Percentiles rank a stretch among this genome's conserved stretches.
These are phyloP conservation scores for Ceyx cyanopectus DNA, from an alignment of 2,113 vertebrate species.

Conservation along the genomic window DNA sequence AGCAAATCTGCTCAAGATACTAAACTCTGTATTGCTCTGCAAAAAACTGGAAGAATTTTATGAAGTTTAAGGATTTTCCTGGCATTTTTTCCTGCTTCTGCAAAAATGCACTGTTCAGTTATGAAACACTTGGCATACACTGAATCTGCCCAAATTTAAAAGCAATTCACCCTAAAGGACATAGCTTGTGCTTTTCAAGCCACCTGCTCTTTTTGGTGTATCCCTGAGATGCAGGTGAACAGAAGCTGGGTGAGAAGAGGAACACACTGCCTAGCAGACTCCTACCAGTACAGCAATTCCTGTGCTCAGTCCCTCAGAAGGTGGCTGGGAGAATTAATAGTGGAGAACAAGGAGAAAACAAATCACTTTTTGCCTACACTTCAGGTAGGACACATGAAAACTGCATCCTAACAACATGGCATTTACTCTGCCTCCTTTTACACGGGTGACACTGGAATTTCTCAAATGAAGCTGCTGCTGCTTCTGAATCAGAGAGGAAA, in stretches of 20 bases:
- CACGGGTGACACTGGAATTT: background rate
- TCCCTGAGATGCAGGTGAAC: background rate
- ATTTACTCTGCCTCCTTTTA: background rate
- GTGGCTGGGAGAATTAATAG: background rate
- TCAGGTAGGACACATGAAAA: background rate
- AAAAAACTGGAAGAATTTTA: background rate
- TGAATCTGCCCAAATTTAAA: background rate
- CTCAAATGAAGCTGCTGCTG: background rate
- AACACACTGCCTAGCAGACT: background rate
- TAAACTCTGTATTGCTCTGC: background rate
- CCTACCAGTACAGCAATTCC: fast-evolving
- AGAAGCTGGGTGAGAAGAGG: background rate
- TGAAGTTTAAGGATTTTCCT: background rate
- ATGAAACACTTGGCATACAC: background rate
- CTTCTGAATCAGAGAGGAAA: background rate
- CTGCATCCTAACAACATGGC: background rate
- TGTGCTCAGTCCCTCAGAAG: background rate
- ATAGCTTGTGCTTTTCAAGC: background rate
- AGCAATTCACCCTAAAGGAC: background rate
- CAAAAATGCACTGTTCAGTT: background rate
- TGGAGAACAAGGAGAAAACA: background rate
- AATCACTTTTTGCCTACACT: background rate
- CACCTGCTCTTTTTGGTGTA: background rate
- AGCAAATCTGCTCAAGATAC: background rate
- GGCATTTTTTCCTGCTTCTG: background rate